A percentile compares a stretch with the other conserved stretches of the same genome.
Evolutionary conservation across 2,113 vertebrate species (phyloP).

Genomic region (Crotalus tigris): DNA sequence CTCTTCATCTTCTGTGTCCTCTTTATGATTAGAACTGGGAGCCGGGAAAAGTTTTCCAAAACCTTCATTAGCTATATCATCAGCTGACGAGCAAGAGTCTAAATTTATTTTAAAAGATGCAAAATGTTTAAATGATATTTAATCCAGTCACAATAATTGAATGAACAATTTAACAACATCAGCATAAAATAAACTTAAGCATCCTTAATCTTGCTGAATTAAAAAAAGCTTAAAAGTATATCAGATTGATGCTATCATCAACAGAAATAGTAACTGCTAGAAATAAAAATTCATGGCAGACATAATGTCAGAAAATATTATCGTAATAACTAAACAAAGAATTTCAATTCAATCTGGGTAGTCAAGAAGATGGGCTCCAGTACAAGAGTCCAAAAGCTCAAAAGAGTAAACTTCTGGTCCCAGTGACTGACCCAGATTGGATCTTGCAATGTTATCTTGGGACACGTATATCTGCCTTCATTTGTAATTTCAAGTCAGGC

Average conservation of each 20-base stretch:
- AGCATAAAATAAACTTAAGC: background rate
- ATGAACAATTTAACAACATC: background rate
- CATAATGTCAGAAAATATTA: background rate
- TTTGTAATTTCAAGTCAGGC: background rate
- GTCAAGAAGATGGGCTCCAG: too few relatives aligned
- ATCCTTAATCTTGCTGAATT: background rate
- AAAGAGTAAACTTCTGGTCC: too few relatives aligned
- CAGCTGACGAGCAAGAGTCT: slow-evolving; percentile 52
- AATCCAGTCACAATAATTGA: background rate
- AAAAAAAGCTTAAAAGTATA: background rate
- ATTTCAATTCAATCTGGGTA: too few relatives aligned
- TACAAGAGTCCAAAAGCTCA: too few relatives aligned
- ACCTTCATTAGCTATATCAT: slow-evolving; percentile 69
- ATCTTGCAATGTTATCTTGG: too few relatives aligned
- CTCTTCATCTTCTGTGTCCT: slow-evolving; percentile 78
- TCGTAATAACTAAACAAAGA: background rate
- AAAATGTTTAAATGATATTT: background rate
- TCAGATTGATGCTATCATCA: background rate
- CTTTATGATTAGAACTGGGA: slow-evolving; percentile 67
- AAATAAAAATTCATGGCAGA: background rate
- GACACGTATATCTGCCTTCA: too few relatives aligned
- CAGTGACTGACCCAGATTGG: too few relatives aligned
- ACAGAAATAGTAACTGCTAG: background rate
- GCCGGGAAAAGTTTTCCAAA: slow-evolving; percentile 94
- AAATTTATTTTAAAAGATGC: background rate